phyloP scores from a whole-genome alignment of 2,888 invertebrate species.

The Zhuqinia jingwanae region DNA sequence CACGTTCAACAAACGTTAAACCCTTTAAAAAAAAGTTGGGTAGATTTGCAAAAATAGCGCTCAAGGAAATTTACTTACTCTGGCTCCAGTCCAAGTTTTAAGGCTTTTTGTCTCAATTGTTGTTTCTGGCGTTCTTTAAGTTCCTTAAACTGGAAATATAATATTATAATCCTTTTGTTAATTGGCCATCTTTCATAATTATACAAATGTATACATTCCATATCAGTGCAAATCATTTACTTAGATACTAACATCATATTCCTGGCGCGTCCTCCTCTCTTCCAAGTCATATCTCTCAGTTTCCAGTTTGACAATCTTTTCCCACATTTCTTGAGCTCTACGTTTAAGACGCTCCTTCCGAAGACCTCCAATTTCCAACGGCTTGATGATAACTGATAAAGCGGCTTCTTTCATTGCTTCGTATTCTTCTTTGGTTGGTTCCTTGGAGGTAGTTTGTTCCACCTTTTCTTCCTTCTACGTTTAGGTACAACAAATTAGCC shows the following conservation, averaged over 20 bases:
- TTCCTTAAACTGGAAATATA: constrained; percentile 56
- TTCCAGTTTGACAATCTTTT: constrained; percentile 59
- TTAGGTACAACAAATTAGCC: not conserved
- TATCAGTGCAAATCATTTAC: no score
- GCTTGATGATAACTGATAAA: constrained; percentile 64
- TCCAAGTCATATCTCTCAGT: constrained; percentile 70
- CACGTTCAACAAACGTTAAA: no score
- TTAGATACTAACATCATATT: constrained; percentile 69
- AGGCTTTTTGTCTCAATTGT: constrained; percentile 66
- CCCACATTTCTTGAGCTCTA: constrained; percentile 61
- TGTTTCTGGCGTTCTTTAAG: constrained; percentile 70
- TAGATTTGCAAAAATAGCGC: no score
- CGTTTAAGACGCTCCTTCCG: constrained; percentile 66
- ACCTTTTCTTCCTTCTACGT: constrained; percentile 27
- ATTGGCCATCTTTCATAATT: no score
- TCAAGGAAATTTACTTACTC: constrained; percentile 67
- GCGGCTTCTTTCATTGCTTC: constrained; percentile 61
- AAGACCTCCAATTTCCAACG: constrained; percentile 63
- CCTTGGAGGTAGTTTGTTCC: constrained; percentile 19
- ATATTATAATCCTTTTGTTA: not conserved
- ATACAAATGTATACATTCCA: no score
- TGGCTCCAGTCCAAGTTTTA: constrained; percentile 67
- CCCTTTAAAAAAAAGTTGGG: no score
- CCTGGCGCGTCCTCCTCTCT: constrained; percentile 60
- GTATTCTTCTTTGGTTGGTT: constrained; percentile 57